phyloP scores from a whole-genome alignment of 2,113 vertebrate genomes.

The Glareola pratincola region DNA sequence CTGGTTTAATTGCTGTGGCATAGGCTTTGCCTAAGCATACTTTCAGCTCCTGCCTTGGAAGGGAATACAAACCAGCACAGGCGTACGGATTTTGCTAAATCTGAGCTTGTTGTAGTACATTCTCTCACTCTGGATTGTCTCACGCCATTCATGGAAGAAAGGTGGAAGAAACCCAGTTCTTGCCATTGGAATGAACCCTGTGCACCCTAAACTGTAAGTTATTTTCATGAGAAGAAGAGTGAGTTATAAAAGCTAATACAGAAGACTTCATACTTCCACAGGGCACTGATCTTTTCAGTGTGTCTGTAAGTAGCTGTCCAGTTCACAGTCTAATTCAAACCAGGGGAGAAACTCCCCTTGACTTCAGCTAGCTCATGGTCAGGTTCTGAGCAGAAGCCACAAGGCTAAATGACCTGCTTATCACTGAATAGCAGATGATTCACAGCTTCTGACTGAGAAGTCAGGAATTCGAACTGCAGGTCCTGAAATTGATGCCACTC shows the following conservation, averaged over 20 bases:
- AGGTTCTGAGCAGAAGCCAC: neutral
- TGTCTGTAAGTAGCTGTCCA: neutral
- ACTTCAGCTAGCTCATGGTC: neutral
- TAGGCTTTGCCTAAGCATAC: neutral
- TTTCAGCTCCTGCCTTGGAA: neutral
- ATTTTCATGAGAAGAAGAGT: neutral
- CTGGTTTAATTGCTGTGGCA: neutral
- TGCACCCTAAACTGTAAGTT: neutral
- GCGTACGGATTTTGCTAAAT: neutral
- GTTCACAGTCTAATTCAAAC: neutral
- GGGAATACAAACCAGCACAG: neutral
- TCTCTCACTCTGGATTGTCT: neutral
- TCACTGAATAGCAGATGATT: neutral
- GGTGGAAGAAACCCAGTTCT: neutral
- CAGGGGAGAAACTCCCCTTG: neutral
- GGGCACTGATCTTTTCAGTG: neutral
- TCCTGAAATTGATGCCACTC: neutral
- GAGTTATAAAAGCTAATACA: neutral
- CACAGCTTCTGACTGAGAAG: neutral
- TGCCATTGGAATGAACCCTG: neutral
- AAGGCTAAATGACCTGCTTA: neutral
- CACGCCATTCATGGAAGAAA: neutral
- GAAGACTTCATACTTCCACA: neutral
- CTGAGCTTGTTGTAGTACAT: neutral
- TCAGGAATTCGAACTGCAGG: neutral